Base-by-base conservation (phyloP, 2,113 vertebrate species). In the rat (Rattus norvegicus) region DNA sequence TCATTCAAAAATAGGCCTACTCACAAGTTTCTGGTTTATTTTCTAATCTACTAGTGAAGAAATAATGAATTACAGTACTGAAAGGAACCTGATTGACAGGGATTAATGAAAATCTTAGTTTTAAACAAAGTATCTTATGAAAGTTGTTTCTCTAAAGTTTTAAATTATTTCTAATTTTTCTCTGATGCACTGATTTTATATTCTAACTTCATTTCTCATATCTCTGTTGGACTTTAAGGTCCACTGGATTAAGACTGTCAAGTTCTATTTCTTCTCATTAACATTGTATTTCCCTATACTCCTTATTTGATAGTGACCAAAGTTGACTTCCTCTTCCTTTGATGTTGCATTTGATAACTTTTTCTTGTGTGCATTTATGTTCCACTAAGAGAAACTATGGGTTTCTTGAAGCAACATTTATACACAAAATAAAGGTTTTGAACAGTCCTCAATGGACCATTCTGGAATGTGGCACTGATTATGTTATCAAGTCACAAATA, bases 401-500 rank as follows among this genome's bases (percentile, higher is more conserved):
- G 7, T 7, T 22, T 88, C 59, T 84, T 43, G 28, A 36, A 43
- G 8, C 5, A 76, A 22, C 3, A 22, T 0, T 85, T 59, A 56
- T 33, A 54, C 63, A 26, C 1, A 24, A 47, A 93, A 86, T 24
- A 88, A 95, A 85, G 1, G 56, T 6, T 5, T 72, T 69, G 19
- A 75, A 7, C 4, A 72, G 4, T 79, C 22, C 24, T 63, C 9
- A 49, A 83, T 22, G 22, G 19, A 49, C 22, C 4, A 12, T n/a
- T 12, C 0, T 28, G 22, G 0, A 26, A 30, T 43, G 2, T 11
- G 5, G 39, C 33, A 9, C 14, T 5, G 61, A 20, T 7, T 30
- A 49, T 17, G 1, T 6, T 61, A 39, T 63, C 11, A 76, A 20
- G 47, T 33, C 33, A 4, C 43, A 63, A 39, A 24, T 39, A 79